Conservation (phyloP, 2,888 invertebrate species). For the Tetragonula carbonaria region DNA sequence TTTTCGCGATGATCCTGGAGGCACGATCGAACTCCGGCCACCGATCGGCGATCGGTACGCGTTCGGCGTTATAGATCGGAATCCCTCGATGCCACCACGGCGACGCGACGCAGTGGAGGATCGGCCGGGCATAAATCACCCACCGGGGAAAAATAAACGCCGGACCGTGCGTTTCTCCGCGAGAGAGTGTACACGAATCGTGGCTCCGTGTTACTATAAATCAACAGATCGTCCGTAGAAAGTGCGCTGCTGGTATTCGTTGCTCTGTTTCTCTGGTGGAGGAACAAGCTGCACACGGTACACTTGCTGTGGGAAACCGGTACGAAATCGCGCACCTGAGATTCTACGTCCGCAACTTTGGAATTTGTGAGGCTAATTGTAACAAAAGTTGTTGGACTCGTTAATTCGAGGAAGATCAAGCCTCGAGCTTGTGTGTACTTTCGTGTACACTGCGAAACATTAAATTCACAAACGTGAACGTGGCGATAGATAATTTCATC, state of each 20-base stretch:
- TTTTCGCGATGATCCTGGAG: slow-evolving; percentile 36
- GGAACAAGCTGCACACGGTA: not conserved
- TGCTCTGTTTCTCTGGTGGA: not conserved
- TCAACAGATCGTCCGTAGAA: slow-evolving; percentile 54
- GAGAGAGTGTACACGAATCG: slow-evolving; percentile 35
- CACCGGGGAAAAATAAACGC: slow-evolving; percentile 51
- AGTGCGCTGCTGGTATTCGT: slow-evolving; percentile 42
- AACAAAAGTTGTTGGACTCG: not conserved
- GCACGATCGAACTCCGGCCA: slow-evolving; percentile 46
- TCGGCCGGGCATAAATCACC: slow-evolving; percentile 62
- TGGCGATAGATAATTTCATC: no score
- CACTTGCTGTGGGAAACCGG: slow-evolving; percentile 21
- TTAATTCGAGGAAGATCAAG: no score
- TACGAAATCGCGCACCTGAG: not conserved
- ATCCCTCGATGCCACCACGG: slow-evolving; percentile 56
- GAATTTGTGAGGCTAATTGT: not conserved
- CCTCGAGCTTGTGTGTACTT: no score
- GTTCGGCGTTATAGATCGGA: slow-evolving; percentile 60
- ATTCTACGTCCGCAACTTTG: not conserved
- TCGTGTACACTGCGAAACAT: no score
- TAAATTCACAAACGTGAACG: no score
- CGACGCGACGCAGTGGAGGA: slow-evolving; percentile 56
- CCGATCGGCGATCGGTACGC: slow-evolving; percentile 49
- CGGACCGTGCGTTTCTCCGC: slow-evolving; percentile 44
- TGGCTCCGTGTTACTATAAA: slow-evolving; percentile 55